Base-by-base conservation (phyloP, 2,888 invertebrate species). In the Geotrupes spiniger region DNA sequence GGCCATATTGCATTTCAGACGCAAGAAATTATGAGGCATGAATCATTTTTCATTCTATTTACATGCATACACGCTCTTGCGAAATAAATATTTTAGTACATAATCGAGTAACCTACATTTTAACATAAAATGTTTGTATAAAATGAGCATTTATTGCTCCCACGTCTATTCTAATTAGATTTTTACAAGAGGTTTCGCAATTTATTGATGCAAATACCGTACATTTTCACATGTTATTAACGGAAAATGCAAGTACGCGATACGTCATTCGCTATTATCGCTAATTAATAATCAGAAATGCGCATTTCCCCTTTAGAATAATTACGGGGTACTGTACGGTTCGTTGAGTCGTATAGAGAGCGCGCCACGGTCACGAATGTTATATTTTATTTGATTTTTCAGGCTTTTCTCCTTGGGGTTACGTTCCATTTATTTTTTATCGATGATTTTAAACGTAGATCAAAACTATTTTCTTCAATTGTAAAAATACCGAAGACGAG, bases 31-130 rank as follows among this genome's bases (percentile, higher is more conserved):
- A 4, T 21, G 6, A 21, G 21, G 21, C 6, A 4, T 6, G 21
- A n/a, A 29, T 29, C 31, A 26, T 40, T 27, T 27, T 40, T 40
- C 40, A 26, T 40, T 12, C 40, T 27, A 27, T 26, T 40, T 40
- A 25, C 33, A 8, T 15, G 14, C 33, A 33, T 33, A 14, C 33
- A 21, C 21, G 21, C 6, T 21, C 21, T 21, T 21, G 21, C 8
- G 36, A n/a, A 3, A 12, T 36, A 14, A 36, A 36, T 36, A 15
- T 5, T n/a, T n/a, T n/a, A 36, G 10, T 36, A 15, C 12, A 40
- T 40, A 21, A 40, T 40, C 40, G 11, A 40, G 21, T 40, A 40
- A 25, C 40, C 40, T 27, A 40, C 40, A 40, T 40, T 26, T 25
- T 40, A 40, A 25, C 14, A 25, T 40, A 26, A 40, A 40, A 40